Conservation (phyloP, 2,797 vertebrate genomes). For the Microctenopoma stevenorrisi region DNA sequence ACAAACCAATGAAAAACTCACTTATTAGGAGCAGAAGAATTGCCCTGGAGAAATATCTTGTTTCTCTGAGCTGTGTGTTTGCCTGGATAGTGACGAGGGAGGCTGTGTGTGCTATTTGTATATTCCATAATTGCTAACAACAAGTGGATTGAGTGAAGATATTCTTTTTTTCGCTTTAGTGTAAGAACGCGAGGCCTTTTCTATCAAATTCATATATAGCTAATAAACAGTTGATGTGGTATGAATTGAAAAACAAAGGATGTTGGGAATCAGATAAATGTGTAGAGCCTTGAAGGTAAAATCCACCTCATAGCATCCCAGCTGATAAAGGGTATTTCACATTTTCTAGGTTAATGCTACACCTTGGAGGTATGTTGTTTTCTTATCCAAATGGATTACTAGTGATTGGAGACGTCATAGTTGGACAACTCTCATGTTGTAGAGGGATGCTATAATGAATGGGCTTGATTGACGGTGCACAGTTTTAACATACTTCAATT, state of each 20-base stretch:
- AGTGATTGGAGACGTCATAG: not conserved
- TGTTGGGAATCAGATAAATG: not conserved
- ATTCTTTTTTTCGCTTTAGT: constrained; percentile 17
- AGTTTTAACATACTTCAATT: too few relatives aligned
- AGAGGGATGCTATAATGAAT: too few relatives aligned
- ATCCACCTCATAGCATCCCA: not conserved
- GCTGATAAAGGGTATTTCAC: not conserved
- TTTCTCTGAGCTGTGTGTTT: constrained; percentile 27
- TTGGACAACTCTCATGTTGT: not conserved
- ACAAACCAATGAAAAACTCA: constrained; percentile 42
- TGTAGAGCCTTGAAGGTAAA: not conserved
- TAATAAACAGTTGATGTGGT: not conserved
- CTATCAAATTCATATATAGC: constrained; percentile 2
- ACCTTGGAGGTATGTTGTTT: not conserved
- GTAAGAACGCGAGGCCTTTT: constrained; percentile 3
- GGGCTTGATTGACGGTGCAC: too few relatives aligned
- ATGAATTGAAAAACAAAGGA: not conserved
- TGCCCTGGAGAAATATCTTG: constrained; percentile 40
- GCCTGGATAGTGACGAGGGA: not conserved
- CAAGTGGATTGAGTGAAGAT: constrained; percentile 18
- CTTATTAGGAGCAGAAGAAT: constrained; percentile 20
- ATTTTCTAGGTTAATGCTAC: not conserved
- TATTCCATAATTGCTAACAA: constrained; percentile 42
- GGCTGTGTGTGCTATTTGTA: constrained; percentile 27
- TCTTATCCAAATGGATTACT: not conserved